phyloP scores from a whole-genome alignment of 2,888 invertebrate genomes.

The Mayetiola destructor region DNA sequence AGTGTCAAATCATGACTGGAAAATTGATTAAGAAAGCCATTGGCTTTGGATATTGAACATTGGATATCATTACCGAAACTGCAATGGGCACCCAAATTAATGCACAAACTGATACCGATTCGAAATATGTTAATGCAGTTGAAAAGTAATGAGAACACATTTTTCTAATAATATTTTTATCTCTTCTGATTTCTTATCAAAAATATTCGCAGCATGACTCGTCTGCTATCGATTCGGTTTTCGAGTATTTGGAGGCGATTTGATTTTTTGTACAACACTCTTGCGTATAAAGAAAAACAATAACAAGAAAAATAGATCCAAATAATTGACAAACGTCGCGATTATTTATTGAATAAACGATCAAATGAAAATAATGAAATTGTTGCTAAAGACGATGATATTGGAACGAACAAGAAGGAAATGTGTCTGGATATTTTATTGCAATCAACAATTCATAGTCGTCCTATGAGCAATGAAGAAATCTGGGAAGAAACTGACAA shows the following conservation, averaged over 20 bases:
- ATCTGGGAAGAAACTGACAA: slow-evolving; percentile 58
- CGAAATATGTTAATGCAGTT: slow-evolving; percentile 60
- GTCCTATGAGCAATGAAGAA: slow-evolving; percentile 41
- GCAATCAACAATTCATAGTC: slow-evolving; percentile 44
- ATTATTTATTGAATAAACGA: too few species aligned
- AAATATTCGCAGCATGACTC: too few species aligned
- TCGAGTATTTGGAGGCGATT: slow-evolving; percentile 23
- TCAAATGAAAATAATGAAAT: not conserved
- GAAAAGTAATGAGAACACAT: too few species aligned
- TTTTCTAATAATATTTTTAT: too few species aligned
- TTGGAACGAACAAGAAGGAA: slow-evolving; percentile 36
- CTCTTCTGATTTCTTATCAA: slow-evolving; percentile 25
- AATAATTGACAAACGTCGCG: slow-evolving; percentile 13
- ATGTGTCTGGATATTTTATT: slow-evolving; percentile 50
- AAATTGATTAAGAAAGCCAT: too few species aligned
- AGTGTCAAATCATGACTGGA: slow-evolving; percentile 41
- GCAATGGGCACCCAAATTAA: slow-evolving; percentile 68
- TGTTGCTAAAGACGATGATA: slow-evolving; percentile 23
- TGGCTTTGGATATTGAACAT: too few species aligned
- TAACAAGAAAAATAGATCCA: slow-evolving; percentile 31
- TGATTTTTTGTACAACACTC: slow-evolving; percentile 26
- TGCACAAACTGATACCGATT: slow-evolving; percentile 53
- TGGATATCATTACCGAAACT: slow-evolving; percentile 54
- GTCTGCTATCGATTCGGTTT: not conserved
- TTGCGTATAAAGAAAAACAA: slow-evolving; percentile 12